Evolutionary conservation across 1,140 invertebrate genomes (phyloP).

Genomic region (Dendroctonus ponderosae): DNA sequence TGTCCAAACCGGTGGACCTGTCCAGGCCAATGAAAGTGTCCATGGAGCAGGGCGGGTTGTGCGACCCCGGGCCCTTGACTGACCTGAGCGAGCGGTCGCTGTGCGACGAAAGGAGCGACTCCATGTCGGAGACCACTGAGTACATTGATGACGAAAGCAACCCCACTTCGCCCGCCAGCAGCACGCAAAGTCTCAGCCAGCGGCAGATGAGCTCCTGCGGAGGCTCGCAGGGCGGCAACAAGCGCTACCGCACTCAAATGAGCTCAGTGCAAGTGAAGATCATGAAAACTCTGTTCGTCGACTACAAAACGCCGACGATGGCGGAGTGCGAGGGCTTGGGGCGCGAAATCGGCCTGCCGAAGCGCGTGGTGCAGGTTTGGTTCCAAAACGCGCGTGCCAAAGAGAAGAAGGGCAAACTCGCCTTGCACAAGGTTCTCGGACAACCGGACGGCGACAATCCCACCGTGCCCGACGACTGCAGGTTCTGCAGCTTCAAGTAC

Average conservation of each 20-base stretch:
- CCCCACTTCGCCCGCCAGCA: slow-evolving; percentile 73
- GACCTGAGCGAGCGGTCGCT: slow-evolving; percentile 63
- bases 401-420: slow-evolving; percentile 89
- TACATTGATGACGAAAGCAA: slow-evolving; percentile 79
- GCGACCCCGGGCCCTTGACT: slow-evolving; percentile 61
- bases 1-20: slow-evolving; percentile 83
- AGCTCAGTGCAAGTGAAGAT: slow-evolving; percentile 82
- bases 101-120: slow-evolving; percentile 68
- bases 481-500: slow-evolving; percentile 86
- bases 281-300: slow-evolving; percentile 91
- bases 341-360: slow-evolving; percentile 85
- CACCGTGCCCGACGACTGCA: slow-evolving; percentile 80
- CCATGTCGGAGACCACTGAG: slow-evolving; percentile 74
- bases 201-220: slow-evolving; percentile 41
- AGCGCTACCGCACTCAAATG: slow-evolving; percentile 93
- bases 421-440: slow-evolving; percentile 60
- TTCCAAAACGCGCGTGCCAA: slow-evolving; percentile 99
- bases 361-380: slow-evolving; percentile 92
- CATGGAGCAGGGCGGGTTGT: slow-evolving; percentile 59
- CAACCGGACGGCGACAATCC: slow-evolving; percentile 54
- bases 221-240: slow-evolving; percentile 57
- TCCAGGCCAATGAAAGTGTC: slow-evolving; percentile 67
- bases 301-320: slow-evolving; percentile 99
- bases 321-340: slow-evolving; percentile 94
- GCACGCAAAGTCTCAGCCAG: slow-evolving; percentile 64